Base-by-base conservation (phyloP, 2,113 vertebrate genomes). In the Donacobius atricapilla region DNA sequence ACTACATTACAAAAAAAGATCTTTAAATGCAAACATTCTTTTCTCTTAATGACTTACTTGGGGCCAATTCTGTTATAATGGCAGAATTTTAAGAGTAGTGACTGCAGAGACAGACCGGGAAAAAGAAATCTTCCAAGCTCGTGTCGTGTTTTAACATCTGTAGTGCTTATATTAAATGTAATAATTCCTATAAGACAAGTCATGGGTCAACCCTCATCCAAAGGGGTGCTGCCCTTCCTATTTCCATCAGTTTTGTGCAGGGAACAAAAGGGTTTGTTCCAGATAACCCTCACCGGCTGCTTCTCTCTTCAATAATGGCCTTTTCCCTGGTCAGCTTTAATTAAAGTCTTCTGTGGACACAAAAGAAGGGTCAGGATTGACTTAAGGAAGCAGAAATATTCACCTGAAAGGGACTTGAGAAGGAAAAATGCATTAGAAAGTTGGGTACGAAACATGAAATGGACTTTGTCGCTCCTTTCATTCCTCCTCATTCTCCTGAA, bases 311-410 rank as follows among this genome's bases (percentile, higher is more conserved):
- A 90, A 48, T 31, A 79, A 60, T 2, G 4, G 27, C 9, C 66
- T 30, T 85, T 93, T 57, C 18, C 57, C 9, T 44, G 31, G 40
- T 24, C 51, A 51, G 44, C 54, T 80, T 71, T 90, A 94, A 95
- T 85, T 92, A 88, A 85, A 88, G 30, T 33, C 39, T 28, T 31
- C 69, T 23, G 3, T 2, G 25, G 94, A 21, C 66, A 83, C 76
- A 90, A 88, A 87, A 73, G 54, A 51, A 10, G 19, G 44, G 68
- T 64, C 68, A 68, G 58, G 54, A 72, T 47, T 69, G 87, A 44
- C 71, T 90, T 51, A 48, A 91, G 68, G 39, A 90, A 92, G 79
- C 23, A 76, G 66, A 88, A 93, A 75, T 54, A 64, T 63, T 85
- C 78, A 64, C 31, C 86, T 92, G 70, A 85, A 93, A 93, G 44